Evolutionary conservation across 2,797 vertebrate species (phyloP), one percentile per base, ranked within the genome.

Genomic region (Anomalospiza imberbis): DNA sequence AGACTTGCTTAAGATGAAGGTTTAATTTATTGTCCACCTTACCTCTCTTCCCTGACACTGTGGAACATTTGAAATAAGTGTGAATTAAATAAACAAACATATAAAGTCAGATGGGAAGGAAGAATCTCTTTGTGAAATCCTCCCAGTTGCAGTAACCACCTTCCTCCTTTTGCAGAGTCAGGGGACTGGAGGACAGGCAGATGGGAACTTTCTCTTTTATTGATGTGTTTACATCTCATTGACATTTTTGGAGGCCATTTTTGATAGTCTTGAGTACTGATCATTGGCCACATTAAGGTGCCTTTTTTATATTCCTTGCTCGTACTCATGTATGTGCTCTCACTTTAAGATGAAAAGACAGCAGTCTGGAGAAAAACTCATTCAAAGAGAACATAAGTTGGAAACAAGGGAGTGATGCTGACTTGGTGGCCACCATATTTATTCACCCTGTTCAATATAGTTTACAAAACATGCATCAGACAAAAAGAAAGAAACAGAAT

Each of bases 1-100:
- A 50, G 0, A 0, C 20, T 79, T 86, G 14, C 13, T 57, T 34
- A 85, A 42, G 9, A 54, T 0, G 1, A 85, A 68, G 6, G 36
- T 82, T 48, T 60, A 29, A 40, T 82, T 82, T 82, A 42, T 48
- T 82, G 25, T 63, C 8, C 6, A 16, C 2, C 15, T 62, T 75
- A 73, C 7, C 8, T 47, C 24, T 73, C 45, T 78, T 85, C 38
- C 20, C 7, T 73, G 66, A 29, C 26, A 12, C 21, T 55, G 8
- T 76, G 50, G 20, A 94, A 51, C 19, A 60, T 50, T 15, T 81
- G 42, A 63, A 91, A 55, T 28, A 74, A 44, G 8, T 81, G 86
- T 62, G 14, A 36, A 6, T 88, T 82, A 71, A 67, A 67, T 26
- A 48, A 87, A 48, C 15, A 89, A 57, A 36, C 28, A 34, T 4